A percentile compares a stretch with the other conserved stretches of the same genome.
Conservation (phyloP, 2,888 invertebrate genomes). For the Dorcus hopei region DNA sequence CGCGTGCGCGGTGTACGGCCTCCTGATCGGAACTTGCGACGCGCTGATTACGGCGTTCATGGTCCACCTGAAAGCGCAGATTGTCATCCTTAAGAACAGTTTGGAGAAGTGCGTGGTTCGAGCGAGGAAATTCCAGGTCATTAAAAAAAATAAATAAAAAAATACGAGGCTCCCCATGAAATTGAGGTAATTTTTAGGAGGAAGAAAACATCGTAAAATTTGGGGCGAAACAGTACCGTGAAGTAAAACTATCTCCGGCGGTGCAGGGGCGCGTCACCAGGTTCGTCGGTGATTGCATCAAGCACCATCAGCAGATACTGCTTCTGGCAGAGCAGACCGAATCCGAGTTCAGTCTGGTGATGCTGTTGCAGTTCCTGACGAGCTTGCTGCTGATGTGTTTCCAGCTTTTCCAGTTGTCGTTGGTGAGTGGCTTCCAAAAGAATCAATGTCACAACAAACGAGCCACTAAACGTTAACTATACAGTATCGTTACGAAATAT, state of each 20-base stretch:
- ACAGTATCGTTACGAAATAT: too few species aligned
- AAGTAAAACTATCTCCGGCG: conserved; percentile 4
- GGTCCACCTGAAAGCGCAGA: conserved; percentile 21
- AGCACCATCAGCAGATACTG: conserved; percentile 14
- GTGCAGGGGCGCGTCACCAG: conserved; percentile 4
- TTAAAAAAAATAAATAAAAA: neutral
- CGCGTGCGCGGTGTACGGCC: conserved; percentile 13
- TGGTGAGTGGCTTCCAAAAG: neutral
- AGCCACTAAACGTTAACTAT: too few species aligned
- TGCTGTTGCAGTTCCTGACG: conserved; percentile 7
- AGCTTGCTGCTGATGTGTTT: conserved; percentile 11
- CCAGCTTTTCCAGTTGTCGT: conserved; percentile 9
- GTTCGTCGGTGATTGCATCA: conserved; percentile 7
- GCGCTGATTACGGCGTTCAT: conserved; percentile 20
- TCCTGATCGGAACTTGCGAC: conserved; percentile 19
- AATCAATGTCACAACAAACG: too few species aligned
- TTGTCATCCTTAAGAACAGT: conserved; percentile 20
- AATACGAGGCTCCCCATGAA: too few species aligned
- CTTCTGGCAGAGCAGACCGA: conserved; percentile 5
- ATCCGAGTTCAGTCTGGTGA: conserved; percentile 7
- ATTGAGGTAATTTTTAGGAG: too few species aligned
- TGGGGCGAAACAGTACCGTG: neutral
- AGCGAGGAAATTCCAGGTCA: conserved; percentile 1
- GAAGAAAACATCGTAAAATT: neutral
- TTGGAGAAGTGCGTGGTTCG: conserved; percentile 11